These are phyloP conservation scores for Stegodyphus mimosarum DNA, from an alignment of 1,140 invertebrate species.

Conservation along the genomic window DNA sequence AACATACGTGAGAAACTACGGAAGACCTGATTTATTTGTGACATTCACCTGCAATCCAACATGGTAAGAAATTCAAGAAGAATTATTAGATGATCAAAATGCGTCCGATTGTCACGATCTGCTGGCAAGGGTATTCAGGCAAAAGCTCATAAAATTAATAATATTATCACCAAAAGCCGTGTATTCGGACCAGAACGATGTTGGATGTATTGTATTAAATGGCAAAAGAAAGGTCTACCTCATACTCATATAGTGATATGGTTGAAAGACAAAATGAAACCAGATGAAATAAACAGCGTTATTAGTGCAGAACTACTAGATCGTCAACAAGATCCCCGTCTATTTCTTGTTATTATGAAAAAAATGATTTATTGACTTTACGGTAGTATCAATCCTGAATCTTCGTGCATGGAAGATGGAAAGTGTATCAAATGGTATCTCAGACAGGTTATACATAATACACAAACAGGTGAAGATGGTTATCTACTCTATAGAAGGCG, in stretches of 20 bases:
- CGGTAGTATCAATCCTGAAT: not conserved
- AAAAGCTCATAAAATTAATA: not conserved
- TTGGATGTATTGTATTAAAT: conserved; percentile 12
- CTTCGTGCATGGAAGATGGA: not conserved
- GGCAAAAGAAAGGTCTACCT: conserved; percentile 3
- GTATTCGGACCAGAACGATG: not conserved
- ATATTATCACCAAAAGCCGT: not conserved
- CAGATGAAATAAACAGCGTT: conserved; percentile 15
- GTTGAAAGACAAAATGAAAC: conserved; percentile 13
- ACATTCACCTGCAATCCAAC: no score
- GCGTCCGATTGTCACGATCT: not conserved
- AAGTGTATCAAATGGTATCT: not conserved
- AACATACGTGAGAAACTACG: no score
- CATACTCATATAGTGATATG: conserved; percentile 4
- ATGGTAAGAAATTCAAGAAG: no score
- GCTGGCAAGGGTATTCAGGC: not conserved
- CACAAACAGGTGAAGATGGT: conserved; percentile 18
- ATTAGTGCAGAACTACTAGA: conserved; percentile 47
- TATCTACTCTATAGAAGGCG: conserved; percentile 24
- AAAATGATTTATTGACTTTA: conserved; percentile 68
- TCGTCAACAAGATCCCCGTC: not conserved
- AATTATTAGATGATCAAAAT: no score
- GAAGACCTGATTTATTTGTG: no score
- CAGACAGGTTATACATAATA: not conserved
- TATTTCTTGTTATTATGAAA: conserved; percentile 11